Base-by-base conservation (phyloP, 2,888 invertebrate genomes). In the Aelia acuminata region DNA sequence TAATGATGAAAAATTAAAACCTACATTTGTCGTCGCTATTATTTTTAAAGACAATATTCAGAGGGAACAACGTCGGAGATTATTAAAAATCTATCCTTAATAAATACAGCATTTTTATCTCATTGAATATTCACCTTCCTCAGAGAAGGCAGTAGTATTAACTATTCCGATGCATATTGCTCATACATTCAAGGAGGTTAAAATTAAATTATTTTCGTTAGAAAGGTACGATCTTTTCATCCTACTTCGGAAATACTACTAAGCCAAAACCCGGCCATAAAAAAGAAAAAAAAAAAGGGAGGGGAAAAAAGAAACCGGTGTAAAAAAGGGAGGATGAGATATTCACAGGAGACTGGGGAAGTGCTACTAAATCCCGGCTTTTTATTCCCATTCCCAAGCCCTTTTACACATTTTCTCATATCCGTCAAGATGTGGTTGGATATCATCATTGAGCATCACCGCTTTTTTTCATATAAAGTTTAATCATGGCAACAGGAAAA, bases 401-500 rank as follows among this genome's bases (percentile, higher is more conserved):
- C 31, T 70, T 70, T 70, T 70, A 70, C 63, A 70, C 63, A 70
- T 70, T 70, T 70, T 70, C 63, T 70, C 63, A 70, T 70, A 70
- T 70, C 63, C 26, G 63, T 70, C 63, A 70, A 70, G 63, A 70
- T 35, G 63, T 35, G 63, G 63, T 4, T 8, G 35, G 35, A 70
- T 70, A 70, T 70, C 35, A 70, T 31, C 13, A 26, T 57, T 26
- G 26, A 35, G 18, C 18, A 35, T 70, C 35, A 70, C 35, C 63
- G 18, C 18, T 35, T 70, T 70, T 35, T 70, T 70, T 70, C 63
- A 70, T 70, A 10, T 18, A 70, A 70, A 70, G 18, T 70, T 70
- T 70, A 70, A 70, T 70, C 63, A 70, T 8, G 35, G 63, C 31
- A 35, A 70, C 63, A 4, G 63, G 20, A 35, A 20, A 57, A 3